phyloP scores from a whole-genome alignment of 2,888 invertebrate genomes.

The Phyllotreta cruciferae region DNA sequence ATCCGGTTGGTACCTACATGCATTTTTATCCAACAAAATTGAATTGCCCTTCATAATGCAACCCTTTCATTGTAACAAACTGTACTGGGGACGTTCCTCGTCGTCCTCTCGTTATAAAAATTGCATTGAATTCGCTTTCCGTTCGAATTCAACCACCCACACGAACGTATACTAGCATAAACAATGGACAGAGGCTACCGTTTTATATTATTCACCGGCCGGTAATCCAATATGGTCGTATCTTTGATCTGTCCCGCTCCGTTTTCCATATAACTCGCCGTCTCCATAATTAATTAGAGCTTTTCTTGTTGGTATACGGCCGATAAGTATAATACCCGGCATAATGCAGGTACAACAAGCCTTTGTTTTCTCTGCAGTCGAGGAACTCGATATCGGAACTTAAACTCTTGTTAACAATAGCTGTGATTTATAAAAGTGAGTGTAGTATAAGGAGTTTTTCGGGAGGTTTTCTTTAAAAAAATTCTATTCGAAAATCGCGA shows the following conservation, averaged over 20 bases:
- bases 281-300: slow-evolving; percentile 54
- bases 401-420: slow-evolving; percentile 27
- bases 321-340: slow-evolving; percentile 43
- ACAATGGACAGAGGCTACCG: slow-evolving; percentile 53
- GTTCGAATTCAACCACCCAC: slow-evolving; percentile 33
- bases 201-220: slow-evolving; percentile 52
- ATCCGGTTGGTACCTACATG: too few species aligned
- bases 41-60: too few species aligned
- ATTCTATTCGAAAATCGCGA: too few species aligned
- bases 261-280: slow-evolving; percentile 53
- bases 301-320: slow-evolving; percentile 37
- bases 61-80: too few species aligned
- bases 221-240: slow-evolving; percentile 53
- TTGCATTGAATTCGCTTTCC: slow-evolving; percentile 23
- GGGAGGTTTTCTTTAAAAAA: too few species aligned
- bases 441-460: too few species aligned
- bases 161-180: slow-evolving; percentile 43
- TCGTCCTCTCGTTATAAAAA: slow-evolving; percentile 17
- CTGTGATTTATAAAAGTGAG: slow-evolving; percentile 22
- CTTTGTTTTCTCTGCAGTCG: slow-evolving; percentile 40
- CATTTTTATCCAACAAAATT: too few species aligned
- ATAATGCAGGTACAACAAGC: slow-evolving; percentile 42
- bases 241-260: slow-evolving; percentile 55
- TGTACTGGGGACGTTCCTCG: too few species aligned
- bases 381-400: slow-evolving; percentile 37